Evolutionary conservation across 53 echinoderm and acorn worm genomes (phyloP).

Genomic region (Antedon mediterranea): DNA sequence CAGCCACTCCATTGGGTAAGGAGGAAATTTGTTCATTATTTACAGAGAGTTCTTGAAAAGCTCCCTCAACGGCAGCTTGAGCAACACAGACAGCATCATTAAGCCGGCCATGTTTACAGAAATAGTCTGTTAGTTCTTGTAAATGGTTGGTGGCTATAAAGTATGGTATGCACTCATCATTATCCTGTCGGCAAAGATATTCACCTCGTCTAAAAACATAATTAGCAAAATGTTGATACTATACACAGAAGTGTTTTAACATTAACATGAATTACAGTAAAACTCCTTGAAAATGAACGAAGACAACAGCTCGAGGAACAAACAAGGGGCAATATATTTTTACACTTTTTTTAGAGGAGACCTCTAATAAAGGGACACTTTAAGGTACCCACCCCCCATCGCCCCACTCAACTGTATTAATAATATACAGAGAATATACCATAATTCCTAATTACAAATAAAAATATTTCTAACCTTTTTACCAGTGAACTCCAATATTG

Average conservation of each 20-base stretch:
- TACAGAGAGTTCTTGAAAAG: constrained; percentile 1
- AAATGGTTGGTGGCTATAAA: constrained; percentile 24
- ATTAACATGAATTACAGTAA: too few relatives aligned
- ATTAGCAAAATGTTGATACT: too few relatives aligned
- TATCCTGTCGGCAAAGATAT: constrained; percentile 36
- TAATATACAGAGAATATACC: too few relatives aligned
- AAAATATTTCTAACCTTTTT: constrained; percentile 40
- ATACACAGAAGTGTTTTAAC: too few relatives aligned
- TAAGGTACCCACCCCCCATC: too few relatives aligned
- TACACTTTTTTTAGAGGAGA: not conserved
- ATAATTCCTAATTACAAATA: too few relatives aligned
- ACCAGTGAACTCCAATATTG: constrained; percentile 85
- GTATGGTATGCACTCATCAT: constrained; percentile 81
- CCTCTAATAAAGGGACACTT: too few relatives aligned
- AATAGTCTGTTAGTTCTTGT: constrained; percentile 35
- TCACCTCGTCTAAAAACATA: constrained; percentile 57
- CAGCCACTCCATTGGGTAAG: constrained; percentile 27
- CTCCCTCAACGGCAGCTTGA: constrained; percentile 56
- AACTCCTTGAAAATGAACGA: too few relatives aligned
- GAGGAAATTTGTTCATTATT: not conserved
- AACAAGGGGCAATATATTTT: too few relatives aligned
- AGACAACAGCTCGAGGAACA: too few relatives aligned
- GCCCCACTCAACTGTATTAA: too few relatives aligned
- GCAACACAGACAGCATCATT: constrained; percentile 56
- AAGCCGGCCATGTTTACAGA: constrained; percentile 36